Evolutionary conservation across 2,113 vertebrate genomes (phyloP).

Genomic region (Colius striatus): DNA sequence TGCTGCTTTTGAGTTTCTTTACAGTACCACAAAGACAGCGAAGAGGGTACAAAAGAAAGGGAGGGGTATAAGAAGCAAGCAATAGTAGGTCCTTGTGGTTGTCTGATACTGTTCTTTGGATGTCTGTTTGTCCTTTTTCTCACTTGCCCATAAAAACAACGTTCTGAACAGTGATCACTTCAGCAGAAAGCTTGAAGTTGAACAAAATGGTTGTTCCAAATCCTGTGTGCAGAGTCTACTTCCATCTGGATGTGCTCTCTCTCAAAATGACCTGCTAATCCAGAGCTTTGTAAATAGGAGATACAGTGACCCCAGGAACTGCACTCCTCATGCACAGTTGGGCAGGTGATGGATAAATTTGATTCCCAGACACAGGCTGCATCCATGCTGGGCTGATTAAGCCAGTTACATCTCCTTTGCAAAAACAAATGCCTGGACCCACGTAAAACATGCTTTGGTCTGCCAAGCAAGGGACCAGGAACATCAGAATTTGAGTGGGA

Average conservation of each 20-base stretch:
- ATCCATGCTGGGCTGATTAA: background rate
- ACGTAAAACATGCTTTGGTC: background rate
- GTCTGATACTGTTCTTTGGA: background rate
- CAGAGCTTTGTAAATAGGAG: rapidly evolving
- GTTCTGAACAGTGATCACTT: background rate
- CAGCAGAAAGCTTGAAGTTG: background rate
- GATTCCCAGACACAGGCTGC: background rate
- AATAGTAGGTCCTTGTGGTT: background rate
- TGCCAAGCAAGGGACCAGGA: background rate
- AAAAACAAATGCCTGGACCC: background rate
- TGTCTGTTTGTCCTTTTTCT: background rate
- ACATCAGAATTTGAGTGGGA: background rate
- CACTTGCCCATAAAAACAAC: background rate
- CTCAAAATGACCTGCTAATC: background rate
- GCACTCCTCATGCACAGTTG: background rate
- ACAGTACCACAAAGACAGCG: background rate
- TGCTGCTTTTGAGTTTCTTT: background rate
- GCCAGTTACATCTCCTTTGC: background rate
- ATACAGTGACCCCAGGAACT: no score
- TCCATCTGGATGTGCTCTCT: background rate
- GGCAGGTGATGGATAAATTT: background rate
- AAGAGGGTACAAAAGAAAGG: background rate
- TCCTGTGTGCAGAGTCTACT: background rate
- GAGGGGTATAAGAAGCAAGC: background rate
- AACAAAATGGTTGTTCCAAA: background rate